These are phyloP conservation scores for Anguilla megastoma DNA, from an alignment of 2,797 vertebrate genomes.

Conservation along the genomic window DNA sequence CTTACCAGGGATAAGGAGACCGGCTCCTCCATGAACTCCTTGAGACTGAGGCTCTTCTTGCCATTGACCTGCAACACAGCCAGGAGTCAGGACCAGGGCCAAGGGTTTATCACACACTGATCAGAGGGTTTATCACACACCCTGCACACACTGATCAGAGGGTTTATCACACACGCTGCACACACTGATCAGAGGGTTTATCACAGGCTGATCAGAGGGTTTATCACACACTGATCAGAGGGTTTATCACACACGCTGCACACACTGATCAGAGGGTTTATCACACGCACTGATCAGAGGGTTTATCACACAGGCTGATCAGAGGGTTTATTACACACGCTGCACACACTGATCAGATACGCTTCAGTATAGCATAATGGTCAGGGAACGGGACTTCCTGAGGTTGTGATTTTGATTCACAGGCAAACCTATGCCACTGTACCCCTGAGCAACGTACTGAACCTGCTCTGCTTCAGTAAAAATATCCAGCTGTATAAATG, in stretches of 20 bases:
- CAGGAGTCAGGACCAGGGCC: conserved; percentile 14
- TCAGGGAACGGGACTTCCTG: background rate
- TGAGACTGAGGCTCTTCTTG: conserved; percentile 90
- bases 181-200: too few species aligned
- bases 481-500: background rate
- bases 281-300: too few species aligned
- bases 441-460: background rate
- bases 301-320: too few species aligned
- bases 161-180: too few species aligned
- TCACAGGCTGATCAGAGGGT: too few species aligned
- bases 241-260: too few species aligned
- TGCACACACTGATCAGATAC: background rate
- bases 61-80: conserved; percentile 72
- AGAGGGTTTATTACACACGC: background rate
- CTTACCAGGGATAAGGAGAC: conserved; percentile 81
- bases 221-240: conserved; percentile 11
- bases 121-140: too few species aligned
- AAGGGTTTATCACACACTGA: background rate
- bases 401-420: background rate
- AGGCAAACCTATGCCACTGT: too few species aligned
- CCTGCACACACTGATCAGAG: too few species aligned
- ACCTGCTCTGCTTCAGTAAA: background rate
- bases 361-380: background rate
- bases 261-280: background rate
- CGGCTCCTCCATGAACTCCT: conserved; percentile 84